phyloP scores from a whole-genome alignment of 2,797 vertebrate genomes.

The Alauda arvensis region DNA sequence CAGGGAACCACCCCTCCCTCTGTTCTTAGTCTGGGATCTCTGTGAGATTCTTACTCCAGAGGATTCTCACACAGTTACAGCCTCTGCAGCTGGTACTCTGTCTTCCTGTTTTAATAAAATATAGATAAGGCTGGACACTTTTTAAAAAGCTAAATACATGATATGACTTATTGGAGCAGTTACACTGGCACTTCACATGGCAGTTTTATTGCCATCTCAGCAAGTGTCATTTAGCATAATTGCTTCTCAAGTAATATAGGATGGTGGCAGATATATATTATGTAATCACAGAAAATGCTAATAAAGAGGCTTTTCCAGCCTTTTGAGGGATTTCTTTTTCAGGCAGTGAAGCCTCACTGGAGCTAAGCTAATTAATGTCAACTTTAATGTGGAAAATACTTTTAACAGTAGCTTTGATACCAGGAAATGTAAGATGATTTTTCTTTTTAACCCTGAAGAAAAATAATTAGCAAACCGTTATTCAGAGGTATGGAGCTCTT shows the following conservation, averaged over 20 bases:
- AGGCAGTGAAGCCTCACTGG: not conserved
- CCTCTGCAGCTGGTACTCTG: not conserved
- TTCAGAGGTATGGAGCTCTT: not conserved
- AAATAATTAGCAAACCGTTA: not conserved
- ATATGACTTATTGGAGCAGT: not conserved
- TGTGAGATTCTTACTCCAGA: not conserved
- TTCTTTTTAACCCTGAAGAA: not conserved
- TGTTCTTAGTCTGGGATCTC: not conserved
- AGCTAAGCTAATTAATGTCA: constrained; percentile 17
- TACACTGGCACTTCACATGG: not conserved
- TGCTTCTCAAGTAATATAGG: not conserved
- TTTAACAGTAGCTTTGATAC: constrained; percentile 18
- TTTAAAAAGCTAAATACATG: not conserved
- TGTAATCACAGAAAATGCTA: not conserved
- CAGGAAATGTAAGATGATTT: not conserved
- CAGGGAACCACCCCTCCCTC: not conserved
- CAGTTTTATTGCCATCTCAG: not conserved
- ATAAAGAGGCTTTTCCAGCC: not conserved
- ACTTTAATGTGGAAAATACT: constrained; percentile 15
- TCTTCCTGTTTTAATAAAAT: not conserved
- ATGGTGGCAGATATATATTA: not conserved
- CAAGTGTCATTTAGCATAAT: not conserved
- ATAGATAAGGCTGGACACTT: not conserved
- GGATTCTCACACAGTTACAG: not conserved
- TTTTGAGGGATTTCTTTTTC: constrained; percentile 3